phyloP scores from a whole-genome alignment of 2,888 invertebrate genomes.

The Thelaira solivaga region DNA sequence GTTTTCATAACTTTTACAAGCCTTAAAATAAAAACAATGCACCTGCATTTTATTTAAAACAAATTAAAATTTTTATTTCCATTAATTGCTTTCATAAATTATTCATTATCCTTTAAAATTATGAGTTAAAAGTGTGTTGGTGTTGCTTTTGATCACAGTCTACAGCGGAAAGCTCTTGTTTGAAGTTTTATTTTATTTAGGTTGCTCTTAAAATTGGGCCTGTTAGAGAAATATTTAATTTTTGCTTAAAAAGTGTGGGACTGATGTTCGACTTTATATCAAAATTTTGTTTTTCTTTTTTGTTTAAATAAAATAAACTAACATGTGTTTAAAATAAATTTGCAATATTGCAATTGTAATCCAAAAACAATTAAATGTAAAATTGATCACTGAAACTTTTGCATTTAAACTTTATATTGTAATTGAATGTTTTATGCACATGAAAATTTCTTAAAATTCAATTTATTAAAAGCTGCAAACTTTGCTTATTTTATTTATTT shows the following conservation, averaged over 20 bases:
- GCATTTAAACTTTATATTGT: background rate
- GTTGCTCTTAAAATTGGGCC: no score
- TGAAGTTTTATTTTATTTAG: background rate
- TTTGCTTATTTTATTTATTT: background rate
- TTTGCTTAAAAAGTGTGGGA: no score
- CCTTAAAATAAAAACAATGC: constrained; percentile 39
- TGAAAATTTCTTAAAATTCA: background rate
- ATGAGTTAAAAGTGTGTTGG: constrained; percentile 28
- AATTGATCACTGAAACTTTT: background rate
- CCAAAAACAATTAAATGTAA: background rate
- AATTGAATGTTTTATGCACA: background rate
- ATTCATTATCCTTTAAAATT: constrained; percentile 54
- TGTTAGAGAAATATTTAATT: no score
- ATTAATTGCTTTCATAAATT: constrained; percentile 42
- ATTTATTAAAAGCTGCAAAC: background rate
- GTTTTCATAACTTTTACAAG: constrained; percentile 12
- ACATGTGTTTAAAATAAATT: background rate
- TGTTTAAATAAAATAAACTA: background rate
- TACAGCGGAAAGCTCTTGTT: no score
- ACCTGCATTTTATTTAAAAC: constrained; percentile 39
- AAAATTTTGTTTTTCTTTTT: no score
- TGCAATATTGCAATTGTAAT: background rate
- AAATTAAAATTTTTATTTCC: constrained; percentile 2
- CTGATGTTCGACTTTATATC: no score
- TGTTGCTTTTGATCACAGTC: constrained; percentile 13